phyloP scores from a whole-genome alignment of 2,797 vertebrate genomes.

The Ceryle rudis region DNA sequence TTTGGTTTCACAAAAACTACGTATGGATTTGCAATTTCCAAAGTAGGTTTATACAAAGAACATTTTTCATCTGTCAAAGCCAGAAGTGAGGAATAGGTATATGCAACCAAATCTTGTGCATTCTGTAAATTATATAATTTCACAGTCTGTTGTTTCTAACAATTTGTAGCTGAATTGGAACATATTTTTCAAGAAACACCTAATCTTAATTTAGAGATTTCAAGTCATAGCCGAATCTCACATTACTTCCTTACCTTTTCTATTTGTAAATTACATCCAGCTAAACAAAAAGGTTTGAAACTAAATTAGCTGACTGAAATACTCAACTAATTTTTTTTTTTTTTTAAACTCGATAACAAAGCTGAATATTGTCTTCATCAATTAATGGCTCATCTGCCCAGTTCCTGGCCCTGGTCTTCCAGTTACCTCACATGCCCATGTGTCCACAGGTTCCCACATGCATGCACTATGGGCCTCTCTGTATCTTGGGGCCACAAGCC shows the following conservation, averaged over 20 bases:
- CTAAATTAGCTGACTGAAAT: neutral
- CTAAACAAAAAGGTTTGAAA: neutral
- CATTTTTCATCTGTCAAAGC: neutral
- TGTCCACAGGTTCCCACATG: fast-evolving
- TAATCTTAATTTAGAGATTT: neutral
- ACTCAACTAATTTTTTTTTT: neutral
- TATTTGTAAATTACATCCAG: neutral
- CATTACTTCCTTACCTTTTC: neutral
- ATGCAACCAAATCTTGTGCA: neutral
- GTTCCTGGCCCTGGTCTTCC: neutral
- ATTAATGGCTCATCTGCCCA: neutral
- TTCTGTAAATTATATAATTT: neutral
- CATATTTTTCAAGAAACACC: neutral
- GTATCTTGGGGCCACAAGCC: neutral
- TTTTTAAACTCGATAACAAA: neutral
- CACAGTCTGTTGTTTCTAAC: neutral
- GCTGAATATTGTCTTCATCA: neutral
- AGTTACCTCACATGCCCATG: no score
- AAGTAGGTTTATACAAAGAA: neutral
- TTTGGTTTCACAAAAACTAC: neutral
- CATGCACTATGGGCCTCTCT: no score
- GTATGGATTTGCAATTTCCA: neutral
- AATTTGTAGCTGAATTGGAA: neutral
- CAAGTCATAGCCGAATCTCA: neutral
- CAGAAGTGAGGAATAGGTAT: neutral